Evolutionary conservation across 2,113 vertebrate genomes (phyloP).

Genomic region (Pseudorasbora parva): DNA sequence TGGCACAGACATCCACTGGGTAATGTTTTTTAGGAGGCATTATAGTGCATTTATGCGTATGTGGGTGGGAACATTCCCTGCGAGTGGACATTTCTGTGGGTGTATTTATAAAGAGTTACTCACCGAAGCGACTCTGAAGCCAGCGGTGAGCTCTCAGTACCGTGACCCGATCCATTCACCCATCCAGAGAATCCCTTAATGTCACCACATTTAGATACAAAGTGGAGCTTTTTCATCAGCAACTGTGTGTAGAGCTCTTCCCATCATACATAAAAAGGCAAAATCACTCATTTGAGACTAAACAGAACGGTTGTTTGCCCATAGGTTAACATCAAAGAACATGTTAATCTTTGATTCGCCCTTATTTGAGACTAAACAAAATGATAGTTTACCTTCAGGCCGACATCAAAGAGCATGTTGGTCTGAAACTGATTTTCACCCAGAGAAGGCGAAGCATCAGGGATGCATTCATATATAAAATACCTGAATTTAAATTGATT

Average conservation of each 20-base stretch:
- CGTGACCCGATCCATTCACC: constrained; percentile 7
- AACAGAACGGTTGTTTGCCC: not conserved
- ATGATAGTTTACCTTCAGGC: not conserved
- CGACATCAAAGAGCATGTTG: not conserved
- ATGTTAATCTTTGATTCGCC: not conserved
- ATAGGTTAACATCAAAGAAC: not conserved
- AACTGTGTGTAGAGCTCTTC: constrained; percentile 6
- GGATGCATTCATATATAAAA: not conserved
- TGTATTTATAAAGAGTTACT: constrained; percentile 38
- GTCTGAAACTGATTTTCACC: not conserved
- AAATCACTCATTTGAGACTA: constrained; percentile 1
- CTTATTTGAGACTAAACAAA: constrained; percentile 10
- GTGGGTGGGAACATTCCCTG: not conserved
- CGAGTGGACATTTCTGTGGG: constrained; percentile 23
- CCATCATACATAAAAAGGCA: not conserved
- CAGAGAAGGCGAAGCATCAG: not conserved
- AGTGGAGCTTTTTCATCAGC: not conserved
- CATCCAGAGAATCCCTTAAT: constrained; percentile 28
- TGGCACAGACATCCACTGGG: constrained; percentile 7
- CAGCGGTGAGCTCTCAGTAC: constrained; percentile 1
- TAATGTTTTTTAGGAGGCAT: not conserved
- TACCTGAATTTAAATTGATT: not conserved
- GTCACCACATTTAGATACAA: constrained; percentile 16
- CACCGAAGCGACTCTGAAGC: constrained; percentile 27
- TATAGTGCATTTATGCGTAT: not conserved